Base-by-base conservation (phyloP, 2,888 invertebrate genomes). In the Elegia similella region DNA sequence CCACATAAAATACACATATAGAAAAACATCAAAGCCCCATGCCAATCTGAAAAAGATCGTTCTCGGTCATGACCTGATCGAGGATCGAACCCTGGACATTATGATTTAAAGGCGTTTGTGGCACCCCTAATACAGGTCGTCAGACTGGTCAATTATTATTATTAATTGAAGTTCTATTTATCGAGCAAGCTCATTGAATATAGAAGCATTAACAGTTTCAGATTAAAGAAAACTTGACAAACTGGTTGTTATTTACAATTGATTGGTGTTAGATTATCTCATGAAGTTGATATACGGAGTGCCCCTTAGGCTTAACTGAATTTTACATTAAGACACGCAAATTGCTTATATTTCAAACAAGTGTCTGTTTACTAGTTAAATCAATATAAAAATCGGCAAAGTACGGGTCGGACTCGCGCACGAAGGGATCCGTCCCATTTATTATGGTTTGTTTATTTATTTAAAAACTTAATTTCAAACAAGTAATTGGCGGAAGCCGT, bases 221-320 rank as follows among this genome's bases (percentile, higher is more conserved):
- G 13, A 38, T 38, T 17, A 17, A 48, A 48, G 6, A 50, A 30
- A 34, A 34, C 16, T 50, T 12, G 50, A 12, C 12, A 13, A 6
- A 50, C 50, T 34, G 6, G 50, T 50, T 16, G 12, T 15, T 16
- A 30, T 15, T 50, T 16, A 23, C 23, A 23, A 23, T 34, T 38
- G 16, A 17, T 50, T 17, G 34, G 32, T 16, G 34, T 50, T 50
- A 34, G 50, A 50, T 50, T 34, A 50, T 34, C 50, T 50, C 34
- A 50, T 50, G 12, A 50, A 15, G 6, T 34, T 34, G 50, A 50
- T 50, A 34, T 50, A 50, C 34, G 32, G 32, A 48, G 32, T 50
- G 50, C 17, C 32, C 48, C 50, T 34, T 34, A 17, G 17, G 50
- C 50, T 17, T 50, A 34, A 50, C 17, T 50, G 34, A 34, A 16